These are phyloP conservation scores for Cephalopachus bancanus DNA, from an alignment of 2,797 vertebrate genomes.

Conservation along the genomic window DNA sequence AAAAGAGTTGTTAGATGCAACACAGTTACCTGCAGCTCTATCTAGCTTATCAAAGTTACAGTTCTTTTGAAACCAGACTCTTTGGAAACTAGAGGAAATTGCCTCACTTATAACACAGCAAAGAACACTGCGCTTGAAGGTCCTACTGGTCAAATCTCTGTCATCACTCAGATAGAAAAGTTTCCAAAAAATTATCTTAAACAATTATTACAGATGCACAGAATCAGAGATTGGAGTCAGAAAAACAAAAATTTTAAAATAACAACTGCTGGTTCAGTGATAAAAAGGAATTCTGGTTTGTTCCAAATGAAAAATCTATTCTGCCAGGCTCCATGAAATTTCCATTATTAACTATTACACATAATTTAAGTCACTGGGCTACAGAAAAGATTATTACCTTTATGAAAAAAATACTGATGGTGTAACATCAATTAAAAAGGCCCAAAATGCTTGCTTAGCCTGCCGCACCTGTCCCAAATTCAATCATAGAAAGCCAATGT, in stretches of 20 bases:
- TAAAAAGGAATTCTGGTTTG: background rate
- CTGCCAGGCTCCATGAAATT: background rate
- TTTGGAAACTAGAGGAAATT: background rate
- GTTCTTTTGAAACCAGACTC: background rate
- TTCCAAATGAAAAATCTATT: background rate
- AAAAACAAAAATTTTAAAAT: background rate
- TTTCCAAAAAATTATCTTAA: background rate
- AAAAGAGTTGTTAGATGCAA: background rate
- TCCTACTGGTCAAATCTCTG: background rate
- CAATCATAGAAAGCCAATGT: background rate
- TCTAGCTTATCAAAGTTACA: background rate
- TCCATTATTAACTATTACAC: background rate
- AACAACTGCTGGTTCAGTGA: background rate
- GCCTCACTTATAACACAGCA: background rate
- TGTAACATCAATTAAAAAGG: background rate
- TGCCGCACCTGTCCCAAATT: background rate
- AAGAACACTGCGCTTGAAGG: background rate
- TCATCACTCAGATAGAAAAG: background rate
- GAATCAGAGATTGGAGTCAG: background rate
- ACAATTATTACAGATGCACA: background rate
- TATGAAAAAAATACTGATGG: background rate
- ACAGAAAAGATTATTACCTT: background rate
- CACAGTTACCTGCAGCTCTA: background rate
- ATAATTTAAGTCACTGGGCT: background rate
- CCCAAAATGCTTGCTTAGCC: background rate